A percentile compares a stretch with the other conserved stretches of the same genome.
Evolutionary conservation across 2,888 invertebrate genomes (phyloP).

Genomic region (Cheilosia soror): DNA sequence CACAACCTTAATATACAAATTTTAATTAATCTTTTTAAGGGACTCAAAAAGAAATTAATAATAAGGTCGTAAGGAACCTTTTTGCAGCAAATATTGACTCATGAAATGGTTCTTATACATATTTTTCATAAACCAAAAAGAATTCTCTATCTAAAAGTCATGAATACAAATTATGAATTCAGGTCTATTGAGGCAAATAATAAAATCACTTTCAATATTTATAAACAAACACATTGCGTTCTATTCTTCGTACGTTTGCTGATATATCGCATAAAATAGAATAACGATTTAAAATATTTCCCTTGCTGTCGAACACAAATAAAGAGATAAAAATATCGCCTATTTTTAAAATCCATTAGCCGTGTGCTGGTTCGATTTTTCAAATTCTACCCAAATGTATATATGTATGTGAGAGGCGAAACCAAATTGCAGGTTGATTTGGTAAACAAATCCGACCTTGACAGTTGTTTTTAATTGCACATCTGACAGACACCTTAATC

Average conservation of each 20-base stretch:
- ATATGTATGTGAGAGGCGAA: conserved; percentile 14
- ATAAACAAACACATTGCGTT: conserved; percentile 1
- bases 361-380: conserved; percentile 17
- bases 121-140: no score
- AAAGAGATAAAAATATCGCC: conserved; percentile 6
- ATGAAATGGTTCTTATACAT: no score
- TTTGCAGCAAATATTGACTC: no score
- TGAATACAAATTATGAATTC: conserved; percentile 7
- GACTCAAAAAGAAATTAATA: no score
- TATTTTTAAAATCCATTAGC: conserved; percentile 65
- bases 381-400: background rate
- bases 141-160: background rate
- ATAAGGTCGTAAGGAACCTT: no score
- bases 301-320: conserved; percentile 23
- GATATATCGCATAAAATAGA: conserved; percentile 2
- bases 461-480: conserved; percentile 30
- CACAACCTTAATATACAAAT: no score
- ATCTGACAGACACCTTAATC: background rate
- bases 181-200: conserved; percentile 8
- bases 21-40: no score
- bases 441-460: conserved; percentile 72
- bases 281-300: background rate
- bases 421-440: conserved; percentile 50
- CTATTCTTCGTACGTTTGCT: background rate
- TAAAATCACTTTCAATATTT: conserved; percentile 22